These are phyloP conservation scores for Phaetusa simplex DNA, from an alignment of 2,113 vertebrate genomes.

Conservation along the genomic window DNA sequence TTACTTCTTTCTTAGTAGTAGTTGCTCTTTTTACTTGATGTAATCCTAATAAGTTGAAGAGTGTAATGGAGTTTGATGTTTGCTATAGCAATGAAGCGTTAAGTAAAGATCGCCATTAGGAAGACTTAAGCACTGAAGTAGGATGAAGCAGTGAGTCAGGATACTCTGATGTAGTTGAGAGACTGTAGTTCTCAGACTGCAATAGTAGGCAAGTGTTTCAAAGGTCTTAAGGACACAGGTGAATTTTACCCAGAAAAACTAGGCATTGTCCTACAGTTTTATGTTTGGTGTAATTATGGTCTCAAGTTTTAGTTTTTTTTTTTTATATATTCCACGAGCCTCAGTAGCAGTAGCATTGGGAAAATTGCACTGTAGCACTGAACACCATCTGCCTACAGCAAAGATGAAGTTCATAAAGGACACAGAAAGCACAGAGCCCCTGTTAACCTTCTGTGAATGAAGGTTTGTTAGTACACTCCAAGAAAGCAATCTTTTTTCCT, in stretches of 20 bases:
- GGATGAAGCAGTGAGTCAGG: neutral
- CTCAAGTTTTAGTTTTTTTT: neutral
- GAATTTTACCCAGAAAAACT: neutral
- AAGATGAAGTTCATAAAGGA: neutral
- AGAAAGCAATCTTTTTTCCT: neutral
- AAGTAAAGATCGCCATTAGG: neutral
- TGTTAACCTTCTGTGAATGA: constrained; percentile 20
- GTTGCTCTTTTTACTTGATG: neutral
- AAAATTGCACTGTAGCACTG: neutral
- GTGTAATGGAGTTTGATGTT: neutral
- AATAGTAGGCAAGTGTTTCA: neutral
- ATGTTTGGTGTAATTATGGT: neutral
- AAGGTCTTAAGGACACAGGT: neutral
- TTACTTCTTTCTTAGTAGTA: neutral
- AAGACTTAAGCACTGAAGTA: neutral
- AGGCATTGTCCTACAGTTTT: neutral
- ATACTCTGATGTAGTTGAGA: neutral
- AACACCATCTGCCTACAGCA: neutral
- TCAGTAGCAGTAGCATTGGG: neutral
- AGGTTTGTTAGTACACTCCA: neutral
- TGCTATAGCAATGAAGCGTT: neutral
- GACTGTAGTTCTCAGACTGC: neutral
- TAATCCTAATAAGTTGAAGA: neutral
- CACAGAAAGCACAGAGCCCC: neutral
- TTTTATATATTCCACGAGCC: neutral